Evolutionary conservation across 2,888 invertebrate species (phyloP), one percentile per base, ranked within the genome.

Genomic region (Rosalia funebris): DNA sequence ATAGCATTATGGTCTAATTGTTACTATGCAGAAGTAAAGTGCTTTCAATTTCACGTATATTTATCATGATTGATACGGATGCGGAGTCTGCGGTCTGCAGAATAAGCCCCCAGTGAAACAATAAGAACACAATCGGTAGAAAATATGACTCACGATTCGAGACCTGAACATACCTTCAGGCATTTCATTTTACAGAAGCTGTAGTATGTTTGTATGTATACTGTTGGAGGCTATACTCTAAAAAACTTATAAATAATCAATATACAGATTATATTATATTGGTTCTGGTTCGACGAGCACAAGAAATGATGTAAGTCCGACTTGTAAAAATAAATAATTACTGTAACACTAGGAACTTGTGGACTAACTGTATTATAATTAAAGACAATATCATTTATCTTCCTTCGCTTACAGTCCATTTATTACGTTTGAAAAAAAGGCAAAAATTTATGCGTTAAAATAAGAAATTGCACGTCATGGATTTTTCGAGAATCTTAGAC

Each of bases 11-110:
- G 34, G 41, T 14, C 39, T 42, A 42, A 53, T 53, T 53, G 41
- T 32, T 42, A 16, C 20, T 39, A 31, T 31, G 25, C 25, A 5
- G 45, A 11, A 16, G 57, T 37, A 65, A 53, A 60, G 61, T 61
- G 57, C 58, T 47, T 62, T 57, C 59, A 39, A 66, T 66, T 66
- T 63, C 59, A 57, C 53, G 60, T 60, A 16, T 57, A 57, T 60
- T 65, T 62, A 65, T 48, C 56, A 46, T 66, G 61, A 66, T 63
- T 63, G 66, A 65, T n/a, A n/a, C n/a, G n/a, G n/a, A n/a, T n/a
- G n/a, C n/a, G n/a, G n/a, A n/a, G n/a, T 65, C 58, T 58, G 42
- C 50, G 19, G 60, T 37, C 61, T 57, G 46, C 36, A 53, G 45
- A 42, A 32, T 31, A 11, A 1, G 64, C 65, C 32, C 19, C 46